Percentiles rank a stretch among this genome's conserved stretches.
phyloP scores from a whole-genome alignment of 2,797 vertebrate genomes.

The Simalia tracyae region DNA sequence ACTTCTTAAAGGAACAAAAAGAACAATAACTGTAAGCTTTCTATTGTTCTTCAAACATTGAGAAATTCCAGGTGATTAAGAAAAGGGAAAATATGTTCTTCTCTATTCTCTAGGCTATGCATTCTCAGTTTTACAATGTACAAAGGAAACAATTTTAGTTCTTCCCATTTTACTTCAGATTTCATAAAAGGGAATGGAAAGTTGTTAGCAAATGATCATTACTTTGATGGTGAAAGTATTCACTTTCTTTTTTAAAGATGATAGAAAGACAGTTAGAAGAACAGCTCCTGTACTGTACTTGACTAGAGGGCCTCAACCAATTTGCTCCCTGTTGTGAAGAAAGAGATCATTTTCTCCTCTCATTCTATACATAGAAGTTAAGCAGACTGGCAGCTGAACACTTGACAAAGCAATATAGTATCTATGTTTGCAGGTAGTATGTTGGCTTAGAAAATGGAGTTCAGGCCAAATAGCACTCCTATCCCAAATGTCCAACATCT shows the following conservation, averaged over 20 bases:
- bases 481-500: no score
- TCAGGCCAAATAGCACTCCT: background rate
- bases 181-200: background rate
- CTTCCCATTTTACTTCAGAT: background rate
- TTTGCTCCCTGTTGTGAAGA: background rate
- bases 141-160: background rate
- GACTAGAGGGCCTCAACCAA: background rate
- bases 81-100: background rate
- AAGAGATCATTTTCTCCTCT: background rate
- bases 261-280: background rate
- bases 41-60: background rate
- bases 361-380: background rate
- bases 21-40: background rate
- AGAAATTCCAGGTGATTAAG: background rate
- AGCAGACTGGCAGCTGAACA: background rate
- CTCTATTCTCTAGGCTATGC: background rate
- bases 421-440: background rate
- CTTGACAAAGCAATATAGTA: background rate
- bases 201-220: background rate
- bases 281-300: background rate
- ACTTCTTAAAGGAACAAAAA: background rate
- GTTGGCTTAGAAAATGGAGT: background rate
- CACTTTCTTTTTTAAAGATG: background rate
- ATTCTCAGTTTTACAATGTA: background rate
- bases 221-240: background rate